Evolutionary conservation across 53 echinoderm and acorn worm genomes (phyloP).

Genomic region (Pentamera pediparva): DNA sequence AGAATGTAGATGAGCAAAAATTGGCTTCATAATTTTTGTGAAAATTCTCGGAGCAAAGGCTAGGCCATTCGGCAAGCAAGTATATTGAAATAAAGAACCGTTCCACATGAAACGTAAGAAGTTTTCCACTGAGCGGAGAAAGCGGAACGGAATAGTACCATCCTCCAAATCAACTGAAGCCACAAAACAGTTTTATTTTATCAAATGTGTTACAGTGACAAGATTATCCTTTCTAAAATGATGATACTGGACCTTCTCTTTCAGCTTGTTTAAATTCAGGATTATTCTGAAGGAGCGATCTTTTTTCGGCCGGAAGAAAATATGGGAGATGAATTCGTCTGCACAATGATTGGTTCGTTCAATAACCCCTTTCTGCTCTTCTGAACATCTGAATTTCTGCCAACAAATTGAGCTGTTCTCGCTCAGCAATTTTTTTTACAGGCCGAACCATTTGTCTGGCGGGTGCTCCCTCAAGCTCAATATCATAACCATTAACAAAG

Average conservation of each 20-base stretch:
- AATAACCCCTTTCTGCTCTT: constrained; percentile 6
- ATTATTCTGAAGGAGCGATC: constrained; percentile 46
- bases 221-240: constrained; percentile 57
- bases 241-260: constrained; percentile 44
- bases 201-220: constrained; percentile 24
- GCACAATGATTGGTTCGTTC: neutral
- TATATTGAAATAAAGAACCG: constrained; percentile 28
- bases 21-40: constrained; percentile 46
- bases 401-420: too few species aligned
- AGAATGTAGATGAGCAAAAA: neutral
- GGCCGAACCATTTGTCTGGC: too few species aligned
- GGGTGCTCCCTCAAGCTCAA: too few species aligned
- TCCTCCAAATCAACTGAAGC: constrained; percentile 43
- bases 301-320: constrained; percentile 38
- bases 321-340: constrained; percentile 32
- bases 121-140: neutral
- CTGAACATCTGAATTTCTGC: constrained; percentile 21
- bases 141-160: constrained; percentile 53
- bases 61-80: constrained; percentile 45
- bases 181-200: constrained; percentile 39
- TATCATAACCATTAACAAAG: too few species aligned
- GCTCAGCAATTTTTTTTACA: too few species aligned
- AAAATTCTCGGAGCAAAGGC: constrained; percentile 32
- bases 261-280: constrained; percentile 42
- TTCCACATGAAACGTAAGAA: constrained; percentile 32